Conservation (phyloP, 92 coral and sea anemone species). For the Micromussa lordhowensis region DNA sequence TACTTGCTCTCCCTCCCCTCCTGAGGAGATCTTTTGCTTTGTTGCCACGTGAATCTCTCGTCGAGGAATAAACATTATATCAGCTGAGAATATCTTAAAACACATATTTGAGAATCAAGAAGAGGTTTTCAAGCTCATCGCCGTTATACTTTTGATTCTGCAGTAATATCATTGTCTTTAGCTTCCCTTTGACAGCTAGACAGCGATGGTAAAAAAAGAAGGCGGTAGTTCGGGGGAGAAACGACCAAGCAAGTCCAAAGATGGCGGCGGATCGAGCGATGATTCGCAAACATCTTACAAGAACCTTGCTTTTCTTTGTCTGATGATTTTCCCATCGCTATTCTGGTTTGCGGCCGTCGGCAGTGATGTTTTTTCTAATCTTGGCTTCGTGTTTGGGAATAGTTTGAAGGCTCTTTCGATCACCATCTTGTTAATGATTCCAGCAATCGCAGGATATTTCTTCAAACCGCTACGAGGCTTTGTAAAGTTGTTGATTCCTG, state of each 20-base stretch:
- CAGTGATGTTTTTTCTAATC: conserved; percentile 70
- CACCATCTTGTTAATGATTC: conserved; percentile 45
- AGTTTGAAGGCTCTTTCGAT: conserved; percentile 54
- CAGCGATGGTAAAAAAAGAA: conserved; percentile 26
- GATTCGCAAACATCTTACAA: conserved; percentile 44
- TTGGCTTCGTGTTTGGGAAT: conserved; percentile 74
- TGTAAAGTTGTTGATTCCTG: conserved; percentile 67
- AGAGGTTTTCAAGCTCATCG: background rate
- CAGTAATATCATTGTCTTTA: background rate
- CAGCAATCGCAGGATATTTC: conserved; percentile 53
- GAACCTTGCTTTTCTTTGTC: conserved; percentile 74
- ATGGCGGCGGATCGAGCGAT: conserved; percentile 54
- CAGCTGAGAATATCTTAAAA: conserved; percentile 30
- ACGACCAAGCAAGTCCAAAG: conserved; percentile 38
- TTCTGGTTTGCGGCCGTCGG: conserved; percentile 81
- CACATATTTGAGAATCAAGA: background rate
- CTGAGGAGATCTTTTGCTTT: background rate
- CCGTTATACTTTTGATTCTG: background rate
- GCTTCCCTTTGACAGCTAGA: background rate
- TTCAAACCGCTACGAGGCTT: conserved; percentile 64
- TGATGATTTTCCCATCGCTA: conserved; percentile 78
- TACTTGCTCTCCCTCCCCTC: conserved; percentile 33
- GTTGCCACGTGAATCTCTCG: conserved; percentile 48
- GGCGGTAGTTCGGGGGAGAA: conserved; percentile 9
- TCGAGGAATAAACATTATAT: background rate